phyloP scores from a whole-genome alignment of 2,888 invertebrate genomes.

The Germaria angustata region DNA sequence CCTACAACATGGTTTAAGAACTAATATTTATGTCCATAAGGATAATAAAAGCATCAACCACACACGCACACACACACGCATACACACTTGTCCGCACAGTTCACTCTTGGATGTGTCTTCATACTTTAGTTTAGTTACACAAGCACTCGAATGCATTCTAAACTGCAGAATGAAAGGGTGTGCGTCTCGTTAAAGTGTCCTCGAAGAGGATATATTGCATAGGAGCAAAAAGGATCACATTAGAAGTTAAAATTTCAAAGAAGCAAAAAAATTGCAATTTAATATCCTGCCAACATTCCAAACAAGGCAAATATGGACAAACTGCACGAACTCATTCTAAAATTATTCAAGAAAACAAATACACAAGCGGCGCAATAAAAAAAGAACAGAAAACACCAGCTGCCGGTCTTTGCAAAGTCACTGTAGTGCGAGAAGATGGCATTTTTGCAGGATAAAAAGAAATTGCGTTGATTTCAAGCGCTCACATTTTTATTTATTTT shows the following conservation, averaged over 20 bases:
- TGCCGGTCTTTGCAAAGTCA: conserved; percentile 9
- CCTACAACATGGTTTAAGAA: conserved; percentile 24
- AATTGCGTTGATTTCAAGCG: conserved; percentile 40
- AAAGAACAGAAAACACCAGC: no score
- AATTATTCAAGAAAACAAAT: conserved; percentile 31
- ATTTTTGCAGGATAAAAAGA: conserved; percentile 4
- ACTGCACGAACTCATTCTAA: conserved; percentile 25
- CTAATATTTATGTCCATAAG: conserved; percentile 12
- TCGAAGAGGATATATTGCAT: conserved; percentile 40
- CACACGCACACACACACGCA: neutral
- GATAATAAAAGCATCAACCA: neutral
- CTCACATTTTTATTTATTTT: neutral
- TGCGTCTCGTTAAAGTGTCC: conserved; percentile 50
- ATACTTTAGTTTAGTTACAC: neutral
- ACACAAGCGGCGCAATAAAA: neutral
- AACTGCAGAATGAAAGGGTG: conserved; percentile 22
- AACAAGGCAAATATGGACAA: conserved; percentile 39
- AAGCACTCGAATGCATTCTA: conserved; percentile 24
- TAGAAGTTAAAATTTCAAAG: conserved; percentile 47
- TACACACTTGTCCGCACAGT: neutral
- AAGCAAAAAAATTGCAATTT: conserved; percentile 31
- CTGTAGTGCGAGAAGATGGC: neutral
- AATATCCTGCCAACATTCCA: conserved; percentile 49
- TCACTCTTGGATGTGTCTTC: neutral
- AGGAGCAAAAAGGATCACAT: conserved; percentile 55